Evolutionary conservation across 2,888 invertebrate genomes (phyloP).

Genomic region (Melipona beecheii): DNA sequence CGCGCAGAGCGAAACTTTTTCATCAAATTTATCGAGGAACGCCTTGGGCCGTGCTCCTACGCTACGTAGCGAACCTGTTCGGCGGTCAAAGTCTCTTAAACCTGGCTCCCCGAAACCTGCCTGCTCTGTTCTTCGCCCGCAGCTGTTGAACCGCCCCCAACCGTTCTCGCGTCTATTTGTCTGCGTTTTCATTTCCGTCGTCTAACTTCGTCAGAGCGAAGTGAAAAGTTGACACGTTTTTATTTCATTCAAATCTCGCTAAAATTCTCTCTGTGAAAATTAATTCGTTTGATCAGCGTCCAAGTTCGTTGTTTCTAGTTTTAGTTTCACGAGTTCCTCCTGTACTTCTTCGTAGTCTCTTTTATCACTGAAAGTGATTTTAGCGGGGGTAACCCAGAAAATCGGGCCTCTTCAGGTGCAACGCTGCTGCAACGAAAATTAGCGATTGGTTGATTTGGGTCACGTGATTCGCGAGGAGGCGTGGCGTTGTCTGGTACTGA

Average conservation of each 20-base stretch:
- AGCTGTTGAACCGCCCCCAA: conserved; percentile 47
- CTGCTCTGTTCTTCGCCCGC: conserved; percentile 23
- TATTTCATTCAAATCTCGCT: background rate
- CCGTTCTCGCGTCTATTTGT: background rate
- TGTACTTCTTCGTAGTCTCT: background rate
- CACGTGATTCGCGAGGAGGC: too few species aligned
- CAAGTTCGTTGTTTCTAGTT: background rate
- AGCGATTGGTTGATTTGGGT: too few species aligned
- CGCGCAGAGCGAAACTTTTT: conserved; percentile 55
- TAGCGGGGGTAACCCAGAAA: too few species aligned
- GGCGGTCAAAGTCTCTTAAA: conserved; percentile 50
- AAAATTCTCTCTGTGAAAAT: background rate
- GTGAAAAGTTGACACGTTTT: background rate
- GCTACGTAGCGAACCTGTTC: conserved; percentile 25
- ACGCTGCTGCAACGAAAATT: too few species aligned
- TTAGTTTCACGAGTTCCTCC: background rate
- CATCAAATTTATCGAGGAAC: conserved; percentile 62
- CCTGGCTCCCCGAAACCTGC: conserved; percentile 13
- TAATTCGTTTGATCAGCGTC: background rate
- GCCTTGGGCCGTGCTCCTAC: conserved; percentile 44
- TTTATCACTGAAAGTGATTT: background rate
- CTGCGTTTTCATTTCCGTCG: background rate
- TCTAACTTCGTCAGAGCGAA: background rate
- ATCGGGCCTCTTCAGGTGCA: too few species aligned
- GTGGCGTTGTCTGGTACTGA: too few species aligned